A percentile compares a stretch with the other conserved stretches of the same genome.
These are phyloP conservation scores for Helleia helle DNA, from an alignment of 2,888 invertebrate genomes.

Conservation along the genomic window DNA sequence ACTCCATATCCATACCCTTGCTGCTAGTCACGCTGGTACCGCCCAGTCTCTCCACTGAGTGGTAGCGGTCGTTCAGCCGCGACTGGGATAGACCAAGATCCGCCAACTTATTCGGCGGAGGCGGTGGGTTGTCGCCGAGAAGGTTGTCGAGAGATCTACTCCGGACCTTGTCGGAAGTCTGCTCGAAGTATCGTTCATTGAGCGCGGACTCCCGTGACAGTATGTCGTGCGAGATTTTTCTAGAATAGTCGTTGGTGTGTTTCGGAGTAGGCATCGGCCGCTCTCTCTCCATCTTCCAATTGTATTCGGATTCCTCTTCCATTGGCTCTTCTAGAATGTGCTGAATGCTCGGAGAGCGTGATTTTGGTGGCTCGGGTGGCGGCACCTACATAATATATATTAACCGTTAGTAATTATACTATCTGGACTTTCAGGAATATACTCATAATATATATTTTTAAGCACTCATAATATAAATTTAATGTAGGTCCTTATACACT, in stretches of 20 bases:
- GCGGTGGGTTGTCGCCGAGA: conserved; percentile 78
- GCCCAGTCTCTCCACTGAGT: conserved; percentile 84
- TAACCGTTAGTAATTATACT: too few species aligned
- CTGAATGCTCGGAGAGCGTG: conserved; percentile 62
- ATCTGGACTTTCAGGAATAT: too few species aligned
- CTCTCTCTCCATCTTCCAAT: conserved; percentile 57
- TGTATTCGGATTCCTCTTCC: conserved; percentile 60
- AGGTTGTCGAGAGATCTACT: conserved; percentile 88
- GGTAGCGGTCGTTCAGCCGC: conserved; percentile 90
- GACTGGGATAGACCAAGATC: conserved; percentile 89
- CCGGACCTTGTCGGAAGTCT: conserved; percentile 80
- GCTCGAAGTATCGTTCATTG: conserved; percentile 91
- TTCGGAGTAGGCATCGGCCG: conserved; percentile 34
- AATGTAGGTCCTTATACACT: too few species aligned
- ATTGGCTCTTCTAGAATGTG: conserved; percentile 59
- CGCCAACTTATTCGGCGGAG: conserved; percentile 76
- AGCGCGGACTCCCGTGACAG: conserved; percentile 87
- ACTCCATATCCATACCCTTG: conserved; percentile 79
- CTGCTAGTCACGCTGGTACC: conserved; percentile 74
- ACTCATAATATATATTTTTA: too few species aligned
- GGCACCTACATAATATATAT: conserved; percentile 71
- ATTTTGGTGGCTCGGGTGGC: conserved; percentile 79
- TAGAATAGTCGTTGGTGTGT: conserved; percentile 46
- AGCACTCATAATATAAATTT: too few species aligned
- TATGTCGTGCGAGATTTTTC: conserved; percentile 84